Percentiles rank a stretch among this genome's conserved stretches.
These are phyloP conservation scores for Mionectes macconnelli DNA, from an alignment of 2,113 vertebrate genomes.

Conservation along the genomic window DNA sequence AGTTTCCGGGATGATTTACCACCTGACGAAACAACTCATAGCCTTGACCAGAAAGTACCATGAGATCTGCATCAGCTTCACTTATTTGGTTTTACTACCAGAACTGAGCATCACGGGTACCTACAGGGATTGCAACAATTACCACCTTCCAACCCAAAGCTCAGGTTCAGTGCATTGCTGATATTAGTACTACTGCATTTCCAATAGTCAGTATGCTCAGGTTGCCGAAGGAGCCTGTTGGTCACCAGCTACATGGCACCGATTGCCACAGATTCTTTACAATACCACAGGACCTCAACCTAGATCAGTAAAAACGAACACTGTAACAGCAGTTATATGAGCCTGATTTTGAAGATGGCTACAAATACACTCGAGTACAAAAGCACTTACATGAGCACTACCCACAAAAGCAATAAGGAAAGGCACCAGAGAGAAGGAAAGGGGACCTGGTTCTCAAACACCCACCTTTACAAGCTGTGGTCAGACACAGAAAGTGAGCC, in stretches of 20 bases:
- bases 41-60: neutral
- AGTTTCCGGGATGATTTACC: conserved; percentile 15
- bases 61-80: neutral
- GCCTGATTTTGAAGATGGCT: neutral
- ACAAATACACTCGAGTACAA: neutral
- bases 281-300: neutral
- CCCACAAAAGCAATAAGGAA: neutral
- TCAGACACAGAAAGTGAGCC: neutral
- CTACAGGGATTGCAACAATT: neutral
- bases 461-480: rapidly evolving
- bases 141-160: neutral
- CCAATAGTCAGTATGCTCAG: neutral
- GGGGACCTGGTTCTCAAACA: rapidly evolving
- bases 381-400: neutral
- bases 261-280: neutral
- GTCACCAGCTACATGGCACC: neutral
- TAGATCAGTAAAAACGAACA: neutral
- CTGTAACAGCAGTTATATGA: neutral
- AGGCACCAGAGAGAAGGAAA: neutral
- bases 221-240: neutral
- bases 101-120: neutral
- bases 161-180: neutral
- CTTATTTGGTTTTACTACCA: neutral
- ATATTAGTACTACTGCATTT: neutral
- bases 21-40: neutral